Percentiles rank a stretch among this genome's conserved stretches.
phyloP scores from a whole-genome alignment of 2,113 vertebrate species.

The Solenodon paradoxus region DNA sequence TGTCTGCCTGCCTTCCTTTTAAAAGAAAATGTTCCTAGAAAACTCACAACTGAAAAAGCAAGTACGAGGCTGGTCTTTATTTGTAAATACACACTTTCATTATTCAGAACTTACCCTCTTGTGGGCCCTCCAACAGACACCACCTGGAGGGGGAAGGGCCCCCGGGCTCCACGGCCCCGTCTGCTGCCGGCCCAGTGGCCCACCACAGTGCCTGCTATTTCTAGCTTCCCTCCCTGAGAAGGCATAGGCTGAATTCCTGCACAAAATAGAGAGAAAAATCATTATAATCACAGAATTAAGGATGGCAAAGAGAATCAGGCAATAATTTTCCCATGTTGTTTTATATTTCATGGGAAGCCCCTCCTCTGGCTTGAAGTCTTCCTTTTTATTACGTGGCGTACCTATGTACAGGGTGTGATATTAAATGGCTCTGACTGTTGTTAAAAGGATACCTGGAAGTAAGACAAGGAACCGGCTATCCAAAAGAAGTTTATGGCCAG shows the following conservation, averaged over 20 bases:
- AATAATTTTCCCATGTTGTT: not conserved
- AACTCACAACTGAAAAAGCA: not conserved
- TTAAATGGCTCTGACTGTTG: not conserved
- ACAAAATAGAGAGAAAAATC: conserved; percentile 50
- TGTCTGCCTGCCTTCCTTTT: too few relatives aligned
- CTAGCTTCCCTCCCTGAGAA: conserved; percentile 96
- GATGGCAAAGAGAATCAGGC: conserved; percentile 15
- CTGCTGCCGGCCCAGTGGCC: conserved; percentile 96
- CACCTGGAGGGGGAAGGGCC: conserved; percentile 92
- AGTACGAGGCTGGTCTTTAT: not conserved
- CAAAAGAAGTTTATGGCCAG: conserved; percentile 1
- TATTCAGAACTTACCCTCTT: conserved; percentile 87
- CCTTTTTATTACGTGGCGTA: not conserved
- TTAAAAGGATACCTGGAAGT: not conserved
- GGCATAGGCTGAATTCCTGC: conserved; percentile 91
- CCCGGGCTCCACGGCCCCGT: conserved; percentile 90
- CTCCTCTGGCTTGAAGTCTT: not conserved
- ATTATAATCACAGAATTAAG: conserved; percentile 63
- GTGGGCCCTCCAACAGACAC: conserved; percentile 94
- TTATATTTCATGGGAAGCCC: not conserved
- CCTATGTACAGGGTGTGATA: not conserved
- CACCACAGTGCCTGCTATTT: conserved; percentile 97
- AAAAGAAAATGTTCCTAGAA: not conserved
- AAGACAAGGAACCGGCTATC: too few relatives aligned
- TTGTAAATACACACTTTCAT: not conserved